These are phyloP conservation scores for Tonatia bakeri DNA, from an alignment of 2,113 vertebrate species.

Conservation along the genomic window DNA sequence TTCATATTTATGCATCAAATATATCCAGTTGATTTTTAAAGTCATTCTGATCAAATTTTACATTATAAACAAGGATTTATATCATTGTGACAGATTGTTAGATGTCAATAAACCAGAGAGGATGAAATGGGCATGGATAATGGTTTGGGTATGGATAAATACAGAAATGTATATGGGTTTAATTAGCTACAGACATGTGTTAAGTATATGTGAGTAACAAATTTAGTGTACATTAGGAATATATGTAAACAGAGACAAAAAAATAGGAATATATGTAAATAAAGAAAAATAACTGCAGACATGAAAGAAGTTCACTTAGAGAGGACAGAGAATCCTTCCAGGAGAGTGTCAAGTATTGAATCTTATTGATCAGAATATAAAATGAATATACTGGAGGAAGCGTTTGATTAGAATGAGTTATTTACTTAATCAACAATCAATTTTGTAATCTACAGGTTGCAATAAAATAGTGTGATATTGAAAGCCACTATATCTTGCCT, in stretches of 20 bases:
- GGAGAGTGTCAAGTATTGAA: neutral
- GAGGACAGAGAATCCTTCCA: neutral
- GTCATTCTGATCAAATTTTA: neutral
- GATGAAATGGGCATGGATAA: neutral
- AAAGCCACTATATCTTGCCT: neutral
- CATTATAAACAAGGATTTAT: neutral
- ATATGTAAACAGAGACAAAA: neutral
- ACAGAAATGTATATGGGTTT: neutral
- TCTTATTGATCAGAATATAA: neutral
- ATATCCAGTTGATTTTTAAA: neutral
- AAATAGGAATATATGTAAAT: neutral
- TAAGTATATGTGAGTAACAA: neutral
- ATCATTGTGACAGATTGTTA: neutral
- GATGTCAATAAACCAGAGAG: neutral
- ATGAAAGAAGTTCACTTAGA: neutral
- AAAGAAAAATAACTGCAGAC: neutral
- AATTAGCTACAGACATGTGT: neutral
- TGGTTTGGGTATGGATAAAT: neutral
- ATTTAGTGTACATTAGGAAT: neutral
- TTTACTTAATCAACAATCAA: neutral
- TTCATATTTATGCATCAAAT: neutral
- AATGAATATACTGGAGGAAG: neutral
- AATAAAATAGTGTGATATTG: neutral
- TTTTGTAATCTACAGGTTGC: neutral
- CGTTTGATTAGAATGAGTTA: neutral